Evolutionary conservation across 2,888 invertebrate species (phyloP).

Genomic region (Pristionchus japonicus): DNA sequence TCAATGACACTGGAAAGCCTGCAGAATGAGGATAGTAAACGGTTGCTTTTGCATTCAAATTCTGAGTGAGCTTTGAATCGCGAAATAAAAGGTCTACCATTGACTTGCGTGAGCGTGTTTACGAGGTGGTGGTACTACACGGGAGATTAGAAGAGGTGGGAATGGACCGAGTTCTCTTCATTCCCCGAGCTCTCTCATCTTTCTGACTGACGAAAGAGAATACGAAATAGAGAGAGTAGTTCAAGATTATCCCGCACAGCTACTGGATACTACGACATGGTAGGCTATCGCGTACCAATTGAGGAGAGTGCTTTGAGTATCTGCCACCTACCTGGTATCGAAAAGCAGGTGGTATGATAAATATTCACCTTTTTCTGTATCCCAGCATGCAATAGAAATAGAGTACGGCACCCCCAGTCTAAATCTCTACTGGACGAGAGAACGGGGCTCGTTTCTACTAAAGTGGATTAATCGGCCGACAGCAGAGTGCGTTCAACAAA

Average conservation of each 20-base stretch:
- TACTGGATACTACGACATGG: too few relatives aligned
- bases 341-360: neutral
- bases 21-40: too few relatives aligned
- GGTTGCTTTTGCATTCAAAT: too few relatives aligned
- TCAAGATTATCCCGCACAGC: neutral
- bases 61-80: too few relatives aligned
- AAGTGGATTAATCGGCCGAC: neutral
- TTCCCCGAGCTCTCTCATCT: neutral
- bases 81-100: neutral
- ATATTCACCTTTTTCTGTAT: too few relatives aligned
- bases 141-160: neutral
- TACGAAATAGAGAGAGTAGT: neutral
- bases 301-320: slow-evolving; percentile 5
- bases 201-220: neutral
- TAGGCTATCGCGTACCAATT: neutral
- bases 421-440: neutral
- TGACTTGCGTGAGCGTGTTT: neutral
- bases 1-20: too few relatives aligned
- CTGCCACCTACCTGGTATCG: neutral
- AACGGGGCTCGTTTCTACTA: neutral
- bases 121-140: neutral
- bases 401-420: neutral
- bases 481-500: neutral
- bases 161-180: neutral
- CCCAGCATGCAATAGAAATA: neutral